phyloP scores from a whole-genome alignment of 2,113 vertebrate genomes.

The Erythrolamprus reginae region DNA sequence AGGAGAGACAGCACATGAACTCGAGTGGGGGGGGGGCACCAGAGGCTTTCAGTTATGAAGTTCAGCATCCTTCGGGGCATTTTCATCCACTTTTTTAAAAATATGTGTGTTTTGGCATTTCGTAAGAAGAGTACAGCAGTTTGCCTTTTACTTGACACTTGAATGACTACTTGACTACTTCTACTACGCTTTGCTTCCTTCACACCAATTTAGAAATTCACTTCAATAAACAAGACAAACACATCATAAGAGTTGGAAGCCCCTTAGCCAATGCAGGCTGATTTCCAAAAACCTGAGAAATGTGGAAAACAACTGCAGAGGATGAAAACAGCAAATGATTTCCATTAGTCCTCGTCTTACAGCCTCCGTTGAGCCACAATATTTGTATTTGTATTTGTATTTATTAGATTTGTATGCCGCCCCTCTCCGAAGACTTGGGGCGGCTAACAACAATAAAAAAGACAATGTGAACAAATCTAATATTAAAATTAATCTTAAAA shows the following conservation, averaged over 20 bases:
- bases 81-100: background rate
- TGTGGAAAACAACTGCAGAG: background rate
- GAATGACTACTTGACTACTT: background rate
- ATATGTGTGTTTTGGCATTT: slow-evolving; percentile 1
- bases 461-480: no score
- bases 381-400: no score
- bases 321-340: background rate
- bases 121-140: background rate
- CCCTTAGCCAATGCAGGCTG: background rate
- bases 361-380: no score
- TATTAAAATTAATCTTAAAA: no score
- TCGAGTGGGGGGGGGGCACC: no score
- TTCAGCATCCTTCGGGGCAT: background rate
- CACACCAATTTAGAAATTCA: background rate
- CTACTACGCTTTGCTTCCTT: background rate
- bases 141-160: background rate
- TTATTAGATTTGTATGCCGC: no score
- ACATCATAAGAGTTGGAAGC: background rate
- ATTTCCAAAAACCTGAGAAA: background rate
- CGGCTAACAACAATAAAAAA: no score
- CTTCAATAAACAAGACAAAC: background rate
- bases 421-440: no score
- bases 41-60: slow-evolving; percentile 31
- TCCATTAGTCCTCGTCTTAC: background rate
- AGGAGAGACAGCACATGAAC: background rate